A percentile compares a stretch with the other conserved stretches of the same genome.
Conservation (phyloP, 1,140 invertebrate genomes). For the Aphelenchoides besseyi region DNA sequence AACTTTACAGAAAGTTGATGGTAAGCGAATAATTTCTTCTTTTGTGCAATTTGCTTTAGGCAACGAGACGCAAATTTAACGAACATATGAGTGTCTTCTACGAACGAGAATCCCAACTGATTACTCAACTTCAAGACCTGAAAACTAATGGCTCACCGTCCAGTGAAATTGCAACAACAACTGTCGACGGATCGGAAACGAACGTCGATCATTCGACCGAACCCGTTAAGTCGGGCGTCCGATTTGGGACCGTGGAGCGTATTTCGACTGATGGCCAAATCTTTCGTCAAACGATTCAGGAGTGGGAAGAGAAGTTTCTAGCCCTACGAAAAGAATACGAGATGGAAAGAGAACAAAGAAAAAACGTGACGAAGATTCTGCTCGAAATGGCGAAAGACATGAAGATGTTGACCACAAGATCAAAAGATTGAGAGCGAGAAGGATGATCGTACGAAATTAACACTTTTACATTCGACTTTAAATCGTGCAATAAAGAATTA, state of each 20-base stretch:
- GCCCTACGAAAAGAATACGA: neutral
- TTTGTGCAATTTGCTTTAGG: neutral
- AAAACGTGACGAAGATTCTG: neutral
- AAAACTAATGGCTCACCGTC: too few species aligned
- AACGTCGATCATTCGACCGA: neutral
- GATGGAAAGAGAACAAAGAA: neutral
- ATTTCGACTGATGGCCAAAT: constrained; percentile 5
- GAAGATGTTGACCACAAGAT: neutral
- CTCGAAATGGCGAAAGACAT: neutral
- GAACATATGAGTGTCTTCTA: neutral
- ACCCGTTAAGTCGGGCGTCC: neutral
- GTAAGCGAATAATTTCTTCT: neutral
- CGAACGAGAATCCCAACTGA: too few species aligned
- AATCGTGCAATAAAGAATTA: neutral
- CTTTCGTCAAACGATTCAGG: neutral
- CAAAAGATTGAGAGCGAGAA: neutral
- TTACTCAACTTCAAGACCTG: neutral
- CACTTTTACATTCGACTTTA: neutral
- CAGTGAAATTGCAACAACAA: too few species aligned
- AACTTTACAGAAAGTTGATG: neutral
- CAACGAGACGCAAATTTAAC: neutral
- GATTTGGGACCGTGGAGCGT: constrained; percentile 2
- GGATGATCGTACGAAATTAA: neutral
- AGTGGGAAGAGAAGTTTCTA: neutral
- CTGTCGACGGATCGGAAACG: neutral